Base-by-base conservation (phyloP, 2,797 vertebrate species). In the Tympanoctomys barrerae region DNA sequence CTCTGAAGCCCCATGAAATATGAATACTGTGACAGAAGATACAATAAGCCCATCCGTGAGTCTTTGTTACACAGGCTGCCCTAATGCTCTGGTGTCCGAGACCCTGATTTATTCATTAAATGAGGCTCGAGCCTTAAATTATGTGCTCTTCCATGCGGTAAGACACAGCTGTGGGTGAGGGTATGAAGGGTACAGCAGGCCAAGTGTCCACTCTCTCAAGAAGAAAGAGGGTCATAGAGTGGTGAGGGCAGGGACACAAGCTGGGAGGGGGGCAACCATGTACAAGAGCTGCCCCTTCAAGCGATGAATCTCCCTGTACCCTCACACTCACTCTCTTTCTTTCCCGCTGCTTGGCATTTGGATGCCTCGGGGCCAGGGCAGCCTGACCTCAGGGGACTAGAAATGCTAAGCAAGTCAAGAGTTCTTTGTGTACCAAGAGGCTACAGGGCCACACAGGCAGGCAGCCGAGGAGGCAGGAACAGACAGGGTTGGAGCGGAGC, bases 391-490 rank as follows among this genome's bases (percentile, higher is more conserved):
- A 18, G 39, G 42, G 46, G 31, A 82, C 81, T 54, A 62, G 31
- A 61, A 83, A 73, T 70, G 21, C 42, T 42, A 52, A 95, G n/a
- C 46, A 81, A 90, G 62, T 24, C 82, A 75, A 78, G 79, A 83
- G 57, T 62, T 54, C 87, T 87, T 78, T 94, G 78, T 87, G 87
- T 89, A 46, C 79, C 57, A 19, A 59, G 83, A 78, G 62, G 68
- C 71, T 19, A 4, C 9, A 61, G 86, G 84, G 28, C 68, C 46
- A 36, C 11, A 5, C 49, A 66, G 89, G 77, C 92, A 77, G 68
- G 16, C 66, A 5, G 49, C 95, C 61, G 0, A 61, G 26, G 21
- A 93, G 89, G 82, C 89, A 54, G 64, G 75, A 85, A 21, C 71
- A 70, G 84, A 70, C n/a, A 19, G 0, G 5, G 26, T n/a, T 1